Base-by-base conservation (phyloP, 1,140 invertebrate species). In the Diploscapter pachys region DNA sequence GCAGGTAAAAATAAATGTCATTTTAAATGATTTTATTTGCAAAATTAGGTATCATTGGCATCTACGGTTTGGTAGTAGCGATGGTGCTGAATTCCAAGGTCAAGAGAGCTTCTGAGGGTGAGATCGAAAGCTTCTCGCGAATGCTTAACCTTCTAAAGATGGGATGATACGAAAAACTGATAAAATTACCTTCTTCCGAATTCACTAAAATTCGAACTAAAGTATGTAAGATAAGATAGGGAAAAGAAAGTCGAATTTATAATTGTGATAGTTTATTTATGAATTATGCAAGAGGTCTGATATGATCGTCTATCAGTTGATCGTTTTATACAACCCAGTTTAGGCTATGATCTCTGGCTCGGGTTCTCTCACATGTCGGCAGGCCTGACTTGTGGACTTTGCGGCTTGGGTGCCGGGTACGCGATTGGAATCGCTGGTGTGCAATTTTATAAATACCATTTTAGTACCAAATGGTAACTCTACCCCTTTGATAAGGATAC, bases 31-130 rank as follows among this genome's bases (percentile, higher is more conserved):
- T 31, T 31, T 31, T 31, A 31, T 31, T 31, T 31, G 31, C 31
- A 31, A 31, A 31, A 31, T 31, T 31, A 31, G 96, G 96, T 96
- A 99, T 99, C 87, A 94, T 99, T 88, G 96, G 95, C 89, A 99
- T 99, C 89, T 99, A 99, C 87, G 96, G 96, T 83, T 90, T 99
- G 84, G 96, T 99, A 78, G 94, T 99, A 79, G 93, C 96, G 86
- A 95, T 98, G 79, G 92, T 99, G 76, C 97, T 99, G 85, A 92
- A 94, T 78, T 93, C 94, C 85, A 89, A 89, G 79, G 65, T 83
- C 51, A 75, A 52, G 13, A 31, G 31, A 31, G 31, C 31, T 31
- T 31, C 31, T 31, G 31, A 31, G 31, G 31, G 31, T 31, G 31
- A 31, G 31, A 31, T 31, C 31, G 31, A 31, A 31, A 31, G 31